Base-by-base conservation (phyloP, 2,888 invertebrate species). In the Platerodrilus igneus region DNA sequence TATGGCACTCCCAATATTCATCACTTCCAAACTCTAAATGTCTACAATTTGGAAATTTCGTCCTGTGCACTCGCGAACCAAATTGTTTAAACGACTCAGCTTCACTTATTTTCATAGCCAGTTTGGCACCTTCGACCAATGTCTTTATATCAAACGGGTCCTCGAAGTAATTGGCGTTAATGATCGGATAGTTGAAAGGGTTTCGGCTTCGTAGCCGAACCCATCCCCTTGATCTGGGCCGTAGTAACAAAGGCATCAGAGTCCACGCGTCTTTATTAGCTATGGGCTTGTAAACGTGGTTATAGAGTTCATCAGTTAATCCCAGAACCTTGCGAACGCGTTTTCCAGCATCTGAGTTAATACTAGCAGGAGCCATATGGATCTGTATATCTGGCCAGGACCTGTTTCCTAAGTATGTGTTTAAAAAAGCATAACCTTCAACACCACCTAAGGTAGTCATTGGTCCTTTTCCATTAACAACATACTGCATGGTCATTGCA, bases 141-240 rank as follows among this genome's bases (percentile, higher is more conserved):
- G 81, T 80, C 36, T 81, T 78, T 0, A 87, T 83, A 62, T 86
- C 91, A 39, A 76, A 63, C 0, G 85, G 82, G 64, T 92, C 81
- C 44, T 83, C 81, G 53, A 94, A 86, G 63, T 97, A 97, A 60
- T 94, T 91, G 2, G 96, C 89, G 65, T 96, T 81, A 63, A 97
- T 90, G 16, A 85, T 62, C 0, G 96, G 95, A 58, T 84, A 83
- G 31, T 88, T 83, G 52, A 85, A 85, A 0, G 96, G 95, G 68
- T 93, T 87, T 0, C 79, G 79, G 41, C 83, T 84, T 37, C 76
- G 75, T 13, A 96, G 68, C 46, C 80, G 74, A 0, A 91, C 79
- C 58, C 80, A 83, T 5, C 89, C 91, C 32, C 87, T 69, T 0
- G 89, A 88, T 50, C 78, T 78, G 0, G 91, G 91, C 8, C 90